These are phyloP conservation scores for Myotis yumanensis DNA, from an alignment of 2,113 vertebrate genomes.

Conservation along the genomic window DNA sequence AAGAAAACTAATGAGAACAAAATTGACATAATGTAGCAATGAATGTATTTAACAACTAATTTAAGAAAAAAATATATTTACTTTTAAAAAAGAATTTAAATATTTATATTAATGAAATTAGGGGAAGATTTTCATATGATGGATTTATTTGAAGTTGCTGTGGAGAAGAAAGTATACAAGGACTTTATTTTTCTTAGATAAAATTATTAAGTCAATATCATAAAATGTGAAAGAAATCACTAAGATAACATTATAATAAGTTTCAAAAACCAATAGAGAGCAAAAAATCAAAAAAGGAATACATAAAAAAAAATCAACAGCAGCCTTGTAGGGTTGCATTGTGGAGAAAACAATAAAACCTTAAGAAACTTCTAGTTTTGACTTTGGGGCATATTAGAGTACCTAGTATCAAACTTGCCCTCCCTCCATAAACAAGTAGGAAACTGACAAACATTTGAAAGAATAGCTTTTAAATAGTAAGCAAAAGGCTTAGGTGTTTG, in stretches of 20 bases:
- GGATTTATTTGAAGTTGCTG: not conserved
- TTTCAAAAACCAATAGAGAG: not conserved
- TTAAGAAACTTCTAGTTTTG: not conserved
- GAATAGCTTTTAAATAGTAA: not conserved
- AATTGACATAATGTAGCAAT: not conserved
- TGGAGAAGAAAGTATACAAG: not conserved
- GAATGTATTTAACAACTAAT: not conserved
- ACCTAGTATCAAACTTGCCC: not conserved
- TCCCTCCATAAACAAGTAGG: not conserved
- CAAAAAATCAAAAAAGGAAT: not conserved
- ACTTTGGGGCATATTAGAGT: not conserved
- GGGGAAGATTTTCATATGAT: not conserved
- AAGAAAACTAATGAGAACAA: not conserved
- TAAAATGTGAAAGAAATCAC: not conserved
- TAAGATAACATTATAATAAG: not conserved
- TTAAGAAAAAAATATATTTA: not conserved
- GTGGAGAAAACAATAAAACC: not conserved
- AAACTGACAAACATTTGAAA: not conserved
- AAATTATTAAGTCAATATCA: not conserved
- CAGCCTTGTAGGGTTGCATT: not conserved
- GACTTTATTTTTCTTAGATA: not conserved
- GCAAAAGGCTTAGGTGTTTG: not conserved
- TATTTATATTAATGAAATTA: not conserved
- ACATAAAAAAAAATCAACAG: not conserved
- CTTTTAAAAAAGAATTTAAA: not conserved